Evolutionary conservation across 2,797 vertebrate genomes (phyloP).

Genomic region (Brotula barbata): DNA sequence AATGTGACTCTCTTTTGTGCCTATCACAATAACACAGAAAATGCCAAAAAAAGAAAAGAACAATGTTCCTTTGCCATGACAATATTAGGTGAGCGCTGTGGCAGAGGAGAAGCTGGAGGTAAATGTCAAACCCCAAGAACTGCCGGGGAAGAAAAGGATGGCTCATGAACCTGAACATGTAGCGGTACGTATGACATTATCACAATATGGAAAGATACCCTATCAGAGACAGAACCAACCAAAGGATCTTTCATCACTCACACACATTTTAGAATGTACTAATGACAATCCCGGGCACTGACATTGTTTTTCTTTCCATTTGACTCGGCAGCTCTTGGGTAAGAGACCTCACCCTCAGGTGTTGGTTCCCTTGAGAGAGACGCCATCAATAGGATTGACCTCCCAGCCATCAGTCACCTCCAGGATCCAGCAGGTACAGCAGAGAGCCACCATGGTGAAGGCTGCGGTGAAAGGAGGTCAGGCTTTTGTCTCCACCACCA

Average conservation of each 20-base stretch:
- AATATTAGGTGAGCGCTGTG: conserved; percentile 48
- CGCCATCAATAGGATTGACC: conserved; percentile 37
- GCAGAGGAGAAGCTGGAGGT: conserved; percentile 39
- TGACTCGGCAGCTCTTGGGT: conserved; percentile 36
- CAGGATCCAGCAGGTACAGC: conserved; percentile 60
- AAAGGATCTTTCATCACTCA: too few species aligned
- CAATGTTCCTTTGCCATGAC: not conserved
- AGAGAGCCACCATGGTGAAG: conserved; percentile 59
- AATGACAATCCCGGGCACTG: not conserved
- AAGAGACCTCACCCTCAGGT: conserved; percentile 70
- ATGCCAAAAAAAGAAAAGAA: not conserved
- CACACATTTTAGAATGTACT: too few species aligned
- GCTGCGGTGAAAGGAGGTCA: conserved; percentile 69
- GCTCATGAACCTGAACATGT: conserved; percentile 71
- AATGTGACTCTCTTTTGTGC: too few species aligned
- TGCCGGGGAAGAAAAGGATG: conserved; percentile 71
- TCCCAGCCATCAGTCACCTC: conserved; percentile 15
- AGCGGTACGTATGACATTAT: conserved; percentile 62
- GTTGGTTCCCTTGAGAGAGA: conserved; percentile 64
- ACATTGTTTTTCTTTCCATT: not conserved
- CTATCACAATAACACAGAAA: too few species aligned
- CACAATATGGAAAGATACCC: too few species aligned
- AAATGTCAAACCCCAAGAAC: conserved; percentile 35
- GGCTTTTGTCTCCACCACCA: conserved; percentile 60
- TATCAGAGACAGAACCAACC: too few species aligned